Conservation (phyloP, 1,140 invertebrate species). For the Andricus grossulariae region DNA sequence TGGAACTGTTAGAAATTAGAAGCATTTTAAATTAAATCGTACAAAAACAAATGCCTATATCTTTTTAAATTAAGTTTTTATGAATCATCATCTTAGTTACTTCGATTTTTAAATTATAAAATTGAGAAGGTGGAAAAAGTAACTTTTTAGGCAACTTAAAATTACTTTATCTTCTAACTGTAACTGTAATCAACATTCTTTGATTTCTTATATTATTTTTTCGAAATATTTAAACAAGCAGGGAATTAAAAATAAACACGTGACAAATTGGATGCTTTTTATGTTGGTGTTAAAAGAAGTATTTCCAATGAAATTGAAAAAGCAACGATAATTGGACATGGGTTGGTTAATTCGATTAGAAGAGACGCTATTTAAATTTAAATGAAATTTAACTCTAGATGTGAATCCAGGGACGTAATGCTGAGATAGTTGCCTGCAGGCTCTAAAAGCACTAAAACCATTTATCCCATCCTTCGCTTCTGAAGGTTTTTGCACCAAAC, state of each 20-base stretch:
- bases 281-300: background rate
- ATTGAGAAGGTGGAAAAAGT: too few species aligned
- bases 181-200: too few species aligned
- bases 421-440: background rate
- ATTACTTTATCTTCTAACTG: too few species aligned
- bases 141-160: too few species aligned
- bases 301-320: background rate
- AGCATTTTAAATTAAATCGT: too few species aligned
- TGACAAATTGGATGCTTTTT: background rate
- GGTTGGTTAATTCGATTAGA: conserved; percentile 15
- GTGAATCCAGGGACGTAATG: background rate
- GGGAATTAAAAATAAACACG: background rate
- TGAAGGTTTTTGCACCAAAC: conserved; percentile 21
- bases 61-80: too few species aligned
- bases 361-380: conserved; percentile 27
- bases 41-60: too few species aligned
- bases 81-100: too few species aligned
- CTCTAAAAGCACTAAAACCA: conserved; percentile 26
- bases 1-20: too few species aligned
- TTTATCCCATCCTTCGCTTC: conserved; percentile 14
- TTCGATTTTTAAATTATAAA: too few species aligned
- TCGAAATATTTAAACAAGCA: background rate
- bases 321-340: conserved; percentile 5
- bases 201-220: too few species aligned
- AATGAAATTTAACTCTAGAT: conserved; percentile 18